phyloP scores from a whole-genome alignment of 2,888 invertebrate species.

The Ichneumoninae sp. region DNA sequence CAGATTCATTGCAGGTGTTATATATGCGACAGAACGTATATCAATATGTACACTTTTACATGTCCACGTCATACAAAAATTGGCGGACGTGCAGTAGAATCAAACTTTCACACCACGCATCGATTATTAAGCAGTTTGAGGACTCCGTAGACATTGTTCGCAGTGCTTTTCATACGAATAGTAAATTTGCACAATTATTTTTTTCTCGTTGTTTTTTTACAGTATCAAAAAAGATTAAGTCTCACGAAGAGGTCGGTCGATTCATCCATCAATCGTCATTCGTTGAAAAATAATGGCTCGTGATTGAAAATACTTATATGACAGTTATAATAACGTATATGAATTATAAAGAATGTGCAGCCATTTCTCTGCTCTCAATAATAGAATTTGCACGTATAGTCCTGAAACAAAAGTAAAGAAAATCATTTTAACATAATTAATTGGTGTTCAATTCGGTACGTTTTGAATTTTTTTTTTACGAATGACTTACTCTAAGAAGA shows the following conservation, averaged over 20 bases:
- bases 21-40: constrained; percentile 39
- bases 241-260: constrained; percentile 25
- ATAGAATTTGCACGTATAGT: constrained; percentile 51
- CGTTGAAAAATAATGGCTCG: constrained; percentile 16
- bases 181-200: constrained; percentile 3
- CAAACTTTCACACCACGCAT: constrained; percentile 2
- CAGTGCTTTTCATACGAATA: constrained; percentile 16
- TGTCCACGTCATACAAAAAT: constrained; percentile 37
- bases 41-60: constrained; percentile 63
- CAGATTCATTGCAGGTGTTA: constrained; percentile 30
- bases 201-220: constrained; percentile 19
- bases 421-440: neutral
- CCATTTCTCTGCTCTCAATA: constrained; percentile 21
- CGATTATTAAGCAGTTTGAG: constrained; percentile 11
- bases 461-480: neutral
- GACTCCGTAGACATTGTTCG: constrained; percentile 28
- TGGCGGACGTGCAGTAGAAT: constrained; percentile 11
- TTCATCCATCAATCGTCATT: constrained; percentile 13
- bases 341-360: constrained; percentile 38
- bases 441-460: neutral
- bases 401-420: constrained; percentile 30
- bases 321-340: constrained; percentile 39
- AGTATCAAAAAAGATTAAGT: constrained; percentile 30
- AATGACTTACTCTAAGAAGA: constrained; percentile 51
- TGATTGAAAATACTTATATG: constrained; percentile 34